Evolutionary conservation across 2,888 invertebrate species (phyloP).

Genomic region (Actias luna): DNA sequence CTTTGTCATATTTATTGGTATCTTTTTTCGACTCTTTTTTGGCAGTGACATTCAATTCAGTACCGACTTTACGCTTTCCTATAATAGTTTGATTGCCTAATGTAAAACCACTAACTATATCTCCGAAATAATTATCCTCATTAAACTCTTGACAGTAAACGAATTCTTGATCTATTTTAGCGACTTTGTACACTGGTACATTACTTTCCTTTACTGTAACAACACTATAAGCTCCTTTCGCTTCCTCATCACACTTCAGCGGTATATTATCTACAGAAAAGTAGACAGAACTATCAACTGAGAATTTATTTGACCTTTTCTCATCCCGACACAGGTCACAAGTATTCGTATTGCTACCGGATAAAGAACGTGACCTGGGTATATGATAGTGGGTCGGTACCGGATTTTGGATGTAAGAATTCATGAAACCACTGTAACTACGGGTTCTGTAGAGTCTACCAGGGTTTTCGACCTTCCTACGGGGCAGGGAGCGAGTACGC

Average conservation of each 20-base stretch:
- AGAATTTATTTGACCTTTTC: conserved; percentile 20
- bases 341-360: conserved; percentile 47
- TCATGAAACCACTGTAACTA: conserved; percentile 69
- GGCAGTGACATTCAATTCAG: conserved; percentile 16
- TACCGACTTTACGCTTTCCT: conserved; percentile 33
- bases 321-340: conserved; percentile 44
- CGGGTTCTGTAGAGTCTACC: conserved; percentile 58
- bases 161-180: conserved; percentile 50
- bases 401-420: conserved; percentile 61
- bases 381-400: conserved; percentile 70
- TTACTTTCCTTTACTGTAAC: conserved; percentile 51
- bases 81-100: conserved; percentile 58
- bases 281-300: conserved; percentile 30
- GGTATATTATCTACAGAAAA: conserved; percentile 60
- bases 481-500: conserved; percentile 56
- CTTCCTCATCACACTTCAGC: conserved; percentile 47
- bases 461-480: conserved; percentile 30
- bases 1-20: conserved; percentile 16
- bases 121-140: conserved; percentile 69
- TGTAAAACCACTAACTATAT: conserved; percentile 57
- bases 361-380: conserved; percentile 61
- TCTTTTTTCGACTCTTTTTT: conserved; percentile 19
- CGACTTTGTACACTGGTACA: conserved; percentile 52
- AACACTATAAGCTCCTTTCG: conserved; percentile 26
- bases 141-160: conserved; percentile 73